Conservation (phyloP, 1,140 invertebrate genomes). For the Telenomus remus region DNA sequence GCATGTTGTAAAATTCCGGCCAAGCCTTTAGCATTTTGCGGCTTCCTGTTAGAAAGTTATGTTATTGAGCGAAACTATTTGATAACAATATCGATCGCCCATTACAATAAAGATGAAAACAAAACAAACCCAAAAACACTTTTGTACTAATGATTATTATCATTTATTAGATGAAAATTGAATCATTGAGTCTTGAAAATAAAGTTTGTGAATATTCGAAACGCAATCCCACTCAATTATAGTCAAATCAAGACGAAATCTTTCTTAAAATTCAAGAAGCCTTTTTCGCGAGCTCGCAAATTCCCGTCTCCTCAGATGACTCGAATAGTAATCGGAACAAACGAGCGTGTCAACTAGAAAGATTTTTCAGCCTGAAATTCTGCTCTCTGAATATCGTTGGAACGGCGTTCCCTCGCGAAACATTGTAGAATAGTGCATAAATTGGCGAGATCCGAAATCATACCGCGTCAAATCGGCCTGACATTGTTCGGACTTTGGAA, state of each 20-base stretch:
- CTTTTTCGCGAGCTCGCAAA: background rate
- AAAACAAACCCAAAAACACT: too few relatives aligned
- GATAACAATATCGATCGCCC: too few relatives aligned
- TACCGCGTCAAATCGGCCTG: slow-evolving; percentile 4
- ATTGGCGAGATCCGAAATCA: background rate
- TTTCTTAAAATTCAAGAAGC: slow-evolving; percentile 15
- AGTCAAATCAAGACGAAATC: slow-evolving; percentile 1
- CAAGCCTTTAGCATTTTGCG: slow-evolving; percentile 19
- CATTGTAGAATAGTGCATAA: slow-evolving; percentile 28
- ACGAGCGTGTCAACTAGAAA: slow-evolving; percentile 27
- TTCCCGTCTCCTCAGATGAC: slow-evolving; percentile 16
- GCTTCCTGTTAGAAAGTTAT: slow-evolving; percentile 12
- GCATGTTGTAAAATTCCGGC: slow-evolving; percentile 24
- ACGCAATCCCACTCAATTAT: slow-evolving; percentile 29
- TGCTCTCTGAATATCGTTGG: slow-evolving; percentile 13
- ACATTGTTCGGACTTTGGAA: slow-evolving; percentile 15
- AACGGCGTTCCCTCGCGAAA: slow-evolving; percentile 15
- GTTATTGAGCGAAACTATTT: slow-evolving; percentile 2
- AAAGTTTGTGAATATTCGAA: background rate
- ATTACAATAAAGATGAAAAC: too few relatives aligned
- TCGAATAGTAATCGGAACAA: slow-evolving; percentile 34
- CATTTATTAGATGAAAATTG: too few relatives aligned
- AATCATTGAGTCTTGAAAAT: background rate
- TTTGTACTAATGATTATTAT: too few relatives aligned
- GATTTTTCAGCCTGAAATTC: slow-evolving; percentile 17